Base-by-base conservation (phyloP, 2,797 vertebrate species). In the Pipistrellus pipistrellus region DNA sequence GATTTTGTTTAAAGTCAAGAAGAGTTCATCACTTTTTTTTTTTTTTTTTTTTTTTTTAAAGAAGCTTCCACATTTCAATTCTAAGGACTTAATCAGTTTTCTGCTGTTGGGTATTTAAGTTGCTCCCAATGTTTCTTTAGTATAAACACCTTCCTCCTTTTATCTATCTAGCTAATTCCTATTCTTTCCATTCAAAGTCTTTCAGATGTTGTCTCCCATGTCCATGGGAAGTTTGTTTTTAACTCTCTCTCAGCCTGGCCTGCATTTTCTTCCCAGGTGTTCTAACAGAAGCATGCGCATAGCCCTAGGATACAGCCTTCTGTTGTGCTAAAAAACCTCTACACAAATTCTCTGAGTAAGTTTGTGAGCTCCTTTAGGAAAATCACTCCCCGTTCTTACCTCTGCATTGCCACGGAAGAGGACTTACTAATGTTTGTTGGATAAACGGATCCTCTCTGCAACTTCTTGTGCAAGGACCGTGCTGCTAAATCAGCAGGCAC, bases 1-100 rank as follows among this genome's bases (percentile, higher is more conserved):
- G 35, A 6, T 77, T 91, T 91, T 87, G 21, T 93, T 73, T 73
- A 72, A 92, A 82, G 41, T 76, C 69, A 46, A 18, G 30, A 71
- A 85, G 17, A 13, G n/a, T 82, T 4, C 6, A 35, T 32, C 21
- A 15, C 18, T 46, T 46, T 81, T 59, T 64, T 62, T 59, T 23
- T 55, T 18, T 53, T 53, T 55, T 35, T 35, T 32, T 21, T 41
- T 48, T 44, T 44, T 44, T 44, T 44, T 44, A 20, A 72, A 88
- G 35, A 71, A 3, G 18, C 10, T 69, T 89, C 12, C 25, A 41
- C 32, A 83, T 75, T 95, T 95, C 32, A 44, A 32, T 51, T 84
- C 88, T 15, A 78, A 35, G 48, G 59, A 53, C 53, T 85, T 82
- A 87, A 35, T n/a, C 20, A 51, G 25, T 48, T 86, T 17, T 48